Base-by-base conservation (phyloP, 2,888 invertebrate genomes). In the Ommatoiulus sabulosus region DNA sequence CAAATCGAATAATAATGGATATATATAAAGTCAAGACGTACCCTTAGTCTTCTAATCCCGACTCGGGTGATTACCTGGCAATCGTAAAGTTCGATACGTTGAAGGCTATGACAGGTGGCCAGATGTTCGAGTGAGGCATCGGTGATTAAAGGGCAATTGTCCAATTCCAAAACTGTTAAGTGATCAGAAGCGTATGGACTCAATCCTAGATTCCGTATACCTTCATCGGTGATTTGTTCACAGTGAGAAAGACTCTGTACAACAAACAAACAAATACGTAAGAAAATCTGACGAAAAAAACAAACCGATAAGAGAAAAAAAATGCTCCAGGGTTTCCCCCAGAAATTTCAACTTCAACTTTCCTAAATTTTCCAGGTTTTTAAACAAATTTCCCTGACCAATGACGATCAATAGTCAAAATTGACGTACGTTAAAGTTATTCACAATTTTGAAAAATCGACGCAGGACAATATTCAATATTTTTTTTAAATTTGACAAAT, bases 131-230 rank as follows among this genome's bases (percentile, higher is more conserved):
- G 94, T 87, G 99, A 97, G 24, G 96, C 96, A 94, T 99, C 99
- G 3, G 99, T 99, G 92, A 99, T 97, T 90, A 99, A 94, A 3
- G 99, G 99, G 93, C 99, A 99, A 94, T 99, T 99, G 94, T 99
- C 99, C 91, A 99, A 94, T 93, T 99, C 99, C 88, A 99, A 94
- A 72, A 99, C 97, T 72, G 97, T 97, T 90, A 98, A 94, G 92
- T 97, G 97, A 93, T 99, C 98, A 0, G 97, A 97, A 84, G 98
- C 97, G 93, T 98, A 98, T 0, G 97, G 96, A 80, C 98, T 97
- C 92, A 96, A 95, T 0, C 98, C 97, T 90, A 99, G 93, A 93
- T 98, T 98, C 90, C 97, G 95, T 91, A 99, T 98, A 17, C 99
- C 99, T 93, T 98, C 98, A 93, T 99, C 99, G 24, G 99, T 99